Conservation (phyloP, 2,113 vertebrate species). For the Scartelaos histophorus region DNA sequence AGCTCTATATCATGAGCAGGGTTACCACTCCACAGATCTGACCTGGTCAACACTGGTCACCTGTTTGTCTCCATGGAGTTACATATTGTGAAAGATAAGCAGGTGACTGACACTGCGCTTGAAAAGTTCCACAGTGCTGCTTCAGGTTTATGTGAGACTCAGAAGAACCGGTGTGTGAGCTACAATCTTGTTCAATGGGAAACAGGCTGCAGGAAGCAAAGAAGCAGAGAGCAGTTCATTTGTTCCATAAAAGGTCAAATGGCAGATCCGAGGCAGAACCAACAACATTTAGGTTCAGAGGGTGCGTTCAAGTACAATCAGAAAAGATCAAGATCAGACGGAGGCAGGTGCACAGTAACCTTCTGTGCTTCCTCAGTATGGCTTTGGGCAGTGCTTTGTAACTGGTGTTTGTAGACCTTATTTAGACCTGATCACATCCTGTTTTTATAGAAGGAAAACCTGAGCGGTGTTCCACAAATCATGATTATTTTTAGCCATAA, state of each 20-base stretch:
- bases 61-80: neutral
- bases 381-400: neutral
- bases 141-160: neutral
- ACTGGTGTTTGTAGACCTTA: neutral
- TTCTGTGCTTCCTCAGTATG: neutral
- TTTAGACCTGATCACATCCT: neutral
- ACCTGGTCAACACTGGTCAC: neutral
- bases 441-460: neutral
- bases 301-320: neutral
- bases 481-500: no score
- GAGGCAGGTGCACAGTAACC: neutral
- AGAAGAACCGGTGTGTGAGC: conserved; percentile 11
- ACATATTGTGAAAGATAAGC: neutral
- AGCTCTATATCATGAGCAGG: no score
- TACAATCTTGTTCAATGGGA: neutral
- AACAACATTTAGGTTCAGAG: conserved; percentile 8
- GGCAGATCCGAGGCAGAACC: conserved; percentile 24
- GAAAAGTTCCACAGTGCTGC: neutral
- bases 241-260: conserved; percentile 36
- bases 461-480: no score
- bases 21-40: neutral
- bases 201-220: conserved; percentile 21
- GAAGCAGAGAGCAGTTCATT: conserved; percentile 41
- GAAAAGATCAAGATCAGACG: neutral
- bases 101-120: neutral